Percentiles rank a stretch among this genome's conserved stretches.
Conservation (phyloP, 2,888 invertebrate genomes). For the Digitonthophagus gazella region DNA sequence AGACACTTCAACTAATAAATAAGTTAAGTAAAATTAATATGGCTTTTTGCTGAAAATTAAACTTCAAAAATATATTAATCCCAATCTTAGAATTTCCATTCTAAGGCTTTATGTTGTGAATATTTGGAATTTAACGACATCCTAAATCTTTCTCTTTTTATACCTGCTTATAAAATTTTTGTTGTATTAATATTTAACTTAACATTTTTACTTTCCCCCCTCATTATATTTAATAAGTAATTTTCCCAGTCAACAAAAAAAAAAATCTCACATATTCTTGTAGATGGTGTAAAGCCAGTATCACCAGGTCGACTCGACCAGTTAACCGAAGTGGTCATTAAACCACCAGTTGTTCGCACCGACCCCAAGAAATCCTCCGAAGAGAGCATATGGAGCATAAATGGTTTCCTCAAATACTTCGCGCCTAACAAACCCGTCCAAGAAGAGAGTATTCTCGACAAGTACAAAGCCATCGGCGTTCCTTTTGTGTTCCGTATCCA, state of each 20-base stretch:
- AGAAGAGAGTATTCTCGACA: slow-evolving; percentile 20
- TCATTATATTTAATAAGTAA: no score
- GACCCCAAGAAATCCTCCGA: not conserved
- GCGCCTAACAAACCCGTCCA: slow-evolving; percentile 12
- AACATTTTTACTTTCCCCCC: no score
- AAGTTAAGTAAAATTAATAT: no score
- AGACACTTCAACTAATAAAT: no score
- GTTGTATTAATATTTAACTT: no score
- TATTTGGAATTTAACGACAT: no score
- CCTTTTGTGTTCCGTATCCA: slow-evolving; percentile 36
- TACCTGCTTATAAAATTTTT: no score
- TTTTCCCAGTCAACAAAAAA: not conserved
- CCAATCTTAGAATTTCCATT: no score
- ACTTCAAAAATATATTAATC: no score
- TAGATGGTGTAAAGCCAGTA: slow-evolving; percentile 57
- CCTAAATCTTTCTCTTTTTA: no score
- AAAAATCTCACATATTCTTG: slow-evolving; percentile 19
- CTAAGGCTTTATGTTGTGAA: no score
- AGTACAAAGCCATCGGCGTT: slow-evolving; percentile 26
- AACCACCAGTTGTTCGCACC: slow-evolving; percentile 29
- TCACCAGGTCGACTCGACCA: slow-evolving; percentile 59
- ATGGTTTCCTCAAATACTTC: slow-evolving; percentile 21
- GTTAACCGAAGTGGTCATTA: slow-evolving; percentile 55
- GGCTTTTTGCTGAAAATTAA: no score
- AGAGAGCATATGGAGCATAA: slow-evolving; percentile 21